Evolutionary conservation across 2,888 invertebrate genomes (phyloP), one percentile per base, ranked within the genome.

Genomic region (Ceratothoa steindachneri): DNA sequence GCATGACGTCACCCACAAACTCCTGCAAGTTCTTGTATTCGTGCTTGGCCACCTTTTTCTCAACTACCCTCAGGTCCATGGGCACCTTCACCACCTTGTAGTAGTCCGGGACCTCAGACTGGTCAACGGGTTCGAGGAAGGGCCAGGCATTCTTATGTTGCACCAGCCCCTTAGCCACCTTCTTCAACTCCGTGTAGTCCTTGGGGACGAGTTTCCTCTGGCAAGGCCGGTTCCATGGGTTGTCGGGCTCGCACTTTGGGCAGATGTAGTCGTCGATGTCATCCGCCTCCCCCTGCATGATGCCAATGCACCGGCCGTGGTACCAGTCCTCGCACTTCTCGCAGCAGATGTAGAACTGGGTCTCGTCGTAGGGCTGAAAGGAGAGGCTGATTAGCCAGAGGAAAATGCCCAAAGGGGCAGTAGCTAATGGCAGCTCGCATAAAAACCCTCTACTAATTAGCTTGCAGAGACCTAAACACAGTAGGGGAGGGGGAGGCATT

Each of bases 281-380:
- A 83, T 96, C 94, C 27, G 95, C 97, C 84, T 95, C 95, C 1
- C 93, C 93, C 83, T 94, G 95, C 68, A 95, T 86, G 82, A 96
- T 93, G 52, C 97, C 97, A 64, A 98, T 97, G 85, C 98, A 98
- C 74, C 93, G 89, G 5, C 97, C 97, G 85, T 98, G 98, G 87
- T 97, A 98, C 99, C 99, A 99, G 85, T 96, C 97, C 85, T 97
- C 95, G 85, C 99, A 99, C 80, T 92, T 90, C 86, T 99, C 99
- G 85, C 99, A 99, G 84, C 97, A 97, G 83, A 99, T 97, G 85
- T 98, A 99, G 88, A 98, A 98, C 85, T 95, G 79, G 12, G 79
- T 75, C 28, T 80, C 80, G 69, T 80, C 80, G 52, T 80, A 80
- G 1, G 80, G 80, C 76, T 80, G 80, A 22, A 71, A 65, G 15